A percentile compares a stretch with the other conserved stretches of the same genome.
These are phyloP conservation scores for Gobio gobio DNA, from an alignment of 2,113 vertebrate species.

Conservation along the genomic window DNA sequence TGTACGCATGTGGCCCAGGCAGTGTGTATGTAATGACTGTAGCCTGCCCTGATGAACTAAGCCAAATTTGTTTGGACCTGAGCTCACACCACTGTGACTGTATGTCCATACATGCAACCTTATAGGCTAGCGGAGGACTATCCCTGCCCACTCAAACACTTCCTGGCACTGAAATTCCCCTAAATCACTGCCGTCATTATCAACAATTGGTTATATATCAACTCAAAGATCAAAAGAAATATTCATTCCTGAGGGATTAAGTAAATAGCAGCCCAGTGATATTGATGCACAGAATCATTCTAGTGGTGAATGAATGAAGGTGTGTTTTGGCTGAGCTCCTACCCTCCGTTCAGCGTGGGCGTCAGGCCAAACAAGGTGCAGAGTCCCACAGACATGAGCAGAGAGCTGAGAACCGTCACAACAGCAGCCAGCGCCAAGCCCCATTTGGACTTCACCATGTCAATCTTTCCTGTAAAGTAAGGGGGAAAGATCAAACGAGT, in stretches of 20 bases:
- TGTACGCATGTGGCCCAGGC: not conserved
- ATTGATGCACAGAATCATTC: not conserved
- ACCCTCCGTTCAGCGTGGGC: slow-evolving; percentile 97
- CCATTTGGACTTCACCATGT: slow-evolving; percentile 99
- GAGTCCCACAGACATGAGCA: slow-evolving; percentile 98
- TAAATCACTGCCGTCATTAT: not conserved
- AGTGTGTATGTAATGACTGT: not conserved
- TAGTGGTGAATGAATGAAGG: slow-evolving; percentile 31
- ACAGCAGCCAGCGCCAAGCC: slow-evolving; percentile 95
- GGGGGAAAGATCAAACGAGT: not conserved
- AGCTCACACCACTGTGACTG: slow-evolving; percentile 39
- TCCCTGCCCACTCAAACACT: slow-evolving; percentile 27
- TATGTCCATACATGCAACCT: not conserved
- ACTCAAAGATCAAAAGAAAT: not conserved
- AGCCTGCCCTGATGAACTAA: not conserved
- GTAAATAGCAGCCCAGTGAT: slow-evolving; percentile 11
- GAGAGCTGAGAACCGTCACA: slow-evolving; percentile 96
- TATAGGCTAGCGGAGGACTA: not conserved
- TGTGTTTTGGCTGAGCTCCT: slow-evolving; percentile 58
- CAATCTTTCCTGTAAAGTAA: slow-evolving; percentile 88
- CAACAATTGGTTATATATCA: slow-evolving; percentile 42
- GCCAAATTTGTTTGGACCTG: slow-evolving; percentile 27
- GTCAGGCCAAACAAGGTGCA: slow-evolving; percentile 97
- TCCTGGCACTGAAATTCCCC: not conserved
- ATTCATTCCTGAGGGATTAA: not conserved